Conservation (phyloP, 2,888 invertebrate genomes). For the Plagodis pulveraria region DNA sequence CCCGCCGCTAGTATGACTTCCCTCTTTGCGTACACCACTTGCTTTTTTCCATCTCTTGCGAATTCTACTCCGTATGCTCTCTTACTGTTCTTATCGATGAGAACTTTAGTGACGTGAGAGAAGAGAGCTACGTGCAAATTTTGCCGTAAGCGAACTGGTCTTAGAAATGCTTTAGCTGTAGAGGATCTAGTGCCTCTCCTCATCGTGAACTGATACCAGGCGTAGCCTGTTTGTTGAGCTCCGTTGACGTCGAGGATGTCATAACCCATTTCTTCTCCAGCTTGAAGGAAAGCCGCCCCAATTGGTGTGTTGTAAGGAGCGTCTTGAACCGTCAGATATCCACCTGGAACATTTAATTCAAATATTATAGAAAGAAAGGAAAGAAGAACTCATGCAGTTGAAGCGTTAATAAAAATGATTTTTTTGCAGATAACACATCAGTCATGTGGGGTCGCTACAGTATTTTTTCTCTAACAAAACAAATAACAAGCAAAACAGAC, state of each 20-base stretch:
- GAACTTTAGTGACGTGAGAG: slow-evolving; percentile 91
- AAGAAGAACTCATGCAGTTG: too few relatives aligned
- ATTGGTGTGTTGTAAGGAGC: slow-evolving; percentile 92
- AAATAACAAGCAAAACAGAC: too few relatives aligned
- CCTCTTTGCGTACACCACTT: slow-evolving; percentile 88
- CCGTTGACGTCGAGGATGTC: slow-evolving; percentile 94
- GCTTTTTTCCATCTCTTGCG: slow-evolving; percentile 86
- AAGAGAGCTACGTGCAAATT: slow-evolving; percentile 94
- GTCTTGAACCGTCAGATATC: slow-evolving; percentile 91
- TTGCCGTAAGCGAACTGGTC: slow-evolving; percentile 90
- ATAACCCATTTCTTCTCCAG: slow-evolving; percentile 96
- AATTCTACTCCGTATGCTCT: slow-evolving; percentile 93
- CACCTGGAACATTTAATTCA: slow-evolving; percentile 81
- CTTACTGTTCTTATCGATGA: slow-evolving; percentile 89
- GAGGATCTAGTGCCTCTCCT: slow-evolving; percentile 93
- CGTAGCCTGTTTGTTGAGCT: slow-evolving; percentile 93
- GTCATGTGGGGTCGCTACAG: too few relatives aligned
- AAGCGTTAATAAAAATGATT: too few relatives aligned
- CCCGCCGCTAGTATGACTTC: slow-evolving; percentile 96
- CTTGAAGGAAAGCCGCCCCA: slow-evolving; percentile 93
- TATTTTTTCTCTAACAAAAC: too few relatives aligned
- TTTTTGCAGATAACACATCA: too few relatives aligned
- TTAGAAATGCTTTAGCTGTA: slow-evolving; percentile 93
- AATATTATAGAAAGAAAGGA: background rate
- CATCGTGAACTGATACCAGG: slow-evolving; percentile 95